These are phyloP conservation scores for Hydrolagus affinis DNA, from an alignment of 2,113 vertebrate species.

Conservation along the genomic window DNA sequence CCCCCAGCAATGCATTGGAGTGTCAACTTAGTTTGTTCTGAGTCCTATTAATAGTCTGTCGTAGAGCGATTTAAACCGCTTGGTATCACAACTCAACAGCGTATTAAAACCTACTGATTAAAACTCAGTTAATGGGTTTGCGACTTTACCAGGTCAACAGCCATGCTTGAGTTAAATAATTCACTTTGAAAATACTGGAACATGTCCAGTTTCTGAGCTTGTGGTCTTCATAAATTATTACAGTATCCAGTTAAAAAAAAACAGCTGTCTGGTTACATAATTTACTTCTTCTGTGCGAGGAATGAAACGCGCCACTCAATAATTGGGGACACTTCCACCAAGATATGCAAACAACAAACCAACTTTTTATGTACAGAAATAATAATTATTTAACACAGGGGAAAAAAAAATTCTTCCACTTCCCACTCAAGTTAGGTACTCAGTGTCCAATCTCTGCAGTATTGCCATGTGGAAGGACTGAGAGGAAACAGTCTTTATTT, in stretches of 20 bases:
- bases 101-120: slow-evolving; percentile 6
- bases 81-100: neutral
- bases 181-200: slow-evolving; percentile 21
- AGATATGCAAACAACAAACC: too few relatives aligned
- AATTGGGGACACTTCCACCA: too few relatives aligned
- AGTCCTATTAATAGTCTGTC: neutral
- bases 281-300: neutral
- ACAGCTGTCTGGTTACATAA: neutral
- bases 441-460: too few relatives aligned
- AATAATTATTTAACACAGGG: too few relatives aligned
- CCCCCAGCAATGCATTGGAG: too few relatives aligned
- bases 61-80: neutral
- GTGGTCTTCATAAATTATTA: slow-evolving; percentile 12
- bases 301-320: too few relatives aligned
- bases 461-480: too few relatives aligned
- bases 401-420: too few relatives aligned
- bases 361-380: too few relatives aligned
- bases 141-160: neutral
- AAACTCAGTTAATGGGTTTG: neutral
- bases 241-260: neutral
- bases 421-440: too few relatives aligned
- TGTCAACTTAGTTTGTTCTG: too few relatives aligned
- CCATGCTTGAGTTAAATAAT: neutral
- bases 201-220: neutral
- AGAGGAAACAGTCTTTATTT: too few relatives aligned